Base-by-base conservation (phyloP, 2,797 vertebrate genomes). In the Carcharodon carcharias region DNA sequence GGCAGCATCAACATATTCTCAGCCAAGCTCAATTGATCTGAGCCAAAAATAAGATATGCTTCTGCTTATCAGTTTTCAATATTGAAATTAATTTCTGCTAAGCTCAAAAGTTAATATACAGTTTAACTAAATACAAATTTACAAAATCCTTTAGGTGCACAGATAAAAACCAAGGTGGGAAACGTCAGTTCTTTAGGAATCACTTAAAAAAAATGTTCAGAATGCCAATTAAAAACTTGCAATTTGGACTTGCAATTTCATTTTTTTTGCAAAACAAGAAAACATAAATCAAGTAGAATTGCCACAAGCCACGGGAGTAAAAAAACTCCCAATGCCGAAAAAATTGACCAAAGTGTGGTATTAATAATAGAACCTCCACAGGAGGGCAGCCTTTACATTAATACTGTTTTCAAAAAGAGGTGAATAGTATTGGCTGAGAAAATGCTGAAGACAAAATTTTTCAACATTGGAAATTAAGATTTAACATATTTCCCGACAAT, bases 351-450 rank as follows among this genome's bases (percentile, higher is more conserved):
- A 50, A 77, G 31, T 58, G 28, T 77, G 69, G 45, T 56, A 95
- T 95, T 95, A 95, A 73, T 56, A 73, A 77, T 67, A 35, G 5
- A 56, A 50, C 28, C 28, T 35, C 94, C 94, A 95, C 45, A 71
- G 54, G 94, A 77, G 93, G 93, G 93, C 93, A 95, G 45, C 28
- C 93, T 73, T 95, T 45, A 54, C 45, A 73, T 6, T 54, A 71
- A 35, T 28, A 95, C 26, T 28, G 50, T 69, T 69, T 9, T 56
- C 26, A 28, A 35, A 35, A 35, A 0, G 3, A 9, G 8, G 31
- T 0, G 94, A 73, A 56, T 4, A 50, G 40, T 21, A 4, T 54
- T 58, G 94, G 26, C 65, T 73, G 67, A 95, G 21, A 95, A 95
- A 77, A 35, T 73, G 18, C 14, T 56, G 11, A 77, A 35, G 23